Percentiles rank a stretch among this genome's conserved stretches.
phyloP scores from a whole-genome alignment of 2,888 invertebrate genomes.

The Acrobasis suavella region DNA sequence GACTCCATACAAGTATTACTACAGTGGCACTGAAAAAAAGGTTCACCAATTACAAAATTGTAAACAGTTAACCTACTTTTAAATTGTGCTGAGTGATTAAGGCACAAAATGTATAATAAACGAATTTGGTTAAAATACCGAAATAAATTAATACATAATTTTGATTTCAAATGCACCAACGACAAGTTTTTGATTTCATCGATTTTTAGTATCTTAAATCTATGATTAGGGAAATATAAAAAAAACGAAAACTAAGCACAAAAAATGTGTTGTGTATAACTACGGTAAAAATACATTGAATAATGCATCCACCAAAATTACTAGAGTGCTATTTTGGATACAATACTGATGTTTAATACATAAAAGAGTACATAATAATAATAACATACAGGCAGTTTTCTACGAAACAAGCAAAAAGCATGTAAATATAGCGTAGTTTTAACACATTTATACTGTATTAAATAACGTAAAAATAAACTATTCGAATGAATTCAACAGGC shows the following conservation, averaged over 20 bases:
- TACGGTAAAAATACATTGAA: conserved; percentile 5
- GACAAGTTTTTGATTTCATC: conserved; percentile 15
- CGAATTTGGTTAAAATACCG: conserved; percentile 20
- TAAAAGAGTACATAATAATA: conserved; percentile 31
- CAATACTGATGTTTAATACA: conserved; percentile 64
- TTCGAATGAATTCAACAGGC: conserved; percentile 75
- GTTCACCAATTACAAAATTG: conserved; percentile 39
- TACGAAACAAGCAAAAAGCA: conserved; percentile 35
- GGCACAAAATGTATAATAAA: conserved; percentile 50
- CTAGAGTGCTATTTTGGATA: conserved; percentile 40
- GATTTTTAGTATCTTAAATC: conserved; percentile 15
- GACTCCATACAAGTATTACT: conserved; percentile 54
- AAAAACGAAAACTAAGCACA: not conserved
- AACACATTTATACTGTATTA: conserved; percentile 51
- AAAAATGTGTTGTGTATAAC: conserved; percentile 11
- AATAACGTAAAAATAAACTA: conserved; percentile 77
- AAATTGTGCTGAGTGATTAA: conserved; percentile 64
- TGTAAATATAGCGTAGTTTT: conserved; percentile 58
- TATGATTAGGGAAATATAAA: conserved; percentile 15
- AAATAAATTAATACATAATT: conserved; percentile 24
- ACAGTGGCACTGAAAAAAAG: conserved; percentile 68
- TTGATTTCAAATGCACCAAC: conserved; percentile 20
- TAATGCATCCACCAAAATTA: conserved; percentile 12
- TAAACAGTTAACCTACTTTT: conserved; percentile 40
- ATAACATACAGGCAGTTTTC: conserved; percentile 30